Evolutionary conservation across 2,113 vertebrate genomes (phyloP), one percentile per base, ranked within the genome.

Genomic region (Cranoglanis bouderius): DNA sequence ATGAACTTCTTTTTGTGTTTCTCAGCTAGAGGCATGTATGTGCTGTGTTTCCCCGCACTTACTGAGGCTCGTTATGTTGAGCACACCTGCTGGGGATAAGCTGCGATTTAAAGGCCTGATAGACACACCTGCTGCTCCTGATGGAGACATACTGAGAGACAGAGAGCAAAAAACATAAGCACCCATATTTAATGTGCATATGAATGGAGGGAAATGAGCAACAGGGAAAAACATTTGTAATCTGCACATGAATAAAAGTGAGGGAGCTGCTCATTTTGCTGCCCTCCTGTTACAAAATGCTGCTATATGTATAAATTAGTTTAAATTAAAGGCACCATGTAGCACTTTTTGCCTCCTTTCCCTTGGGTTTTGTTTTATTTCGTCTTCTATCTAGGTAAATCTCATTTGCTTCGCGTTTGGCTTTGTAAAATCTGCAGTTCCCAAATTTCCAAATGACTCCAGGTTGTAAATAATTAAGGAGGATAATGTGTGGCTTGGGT

Each of bases 381-480:
- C 1, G 19, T 70, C 16, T 21, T 85, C 32, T 74, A 55, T 57
- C 12, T 29, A 38, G n/a, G 49, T 72, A 85, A 74, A 85, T 85
- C 32, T 55, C 16, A 53, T 85, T 70, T 70, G 46, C 49, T 82
- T 57, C 18, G 19, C 19, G 38, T 59, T 82, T 57, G 78, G 38
- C 57, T 8, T 84, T 16, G 21, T 65, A 67, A 67, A 85, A 84
- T 40, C 38, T 49, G 55, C 75, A n/a, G 40, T 57, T 57, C 49
- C 49, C 46, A 29, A 82, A 55, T 67, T 84, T 87, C 46, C 78
- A 53, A 40, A 82, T 29, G 49, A 51, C 49, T 53, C 86, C 78
- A 67, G 46, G 35, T 82, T 38, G 35, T 83, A 72, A 82, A 88
- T 82, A 72, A 88, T 88, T 72, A 82, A 82, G 24, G 35, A n/a